These are phyloP conservation scores for Melanocharis versteri DNA, from an alignment of 2,113 vertebrate species.

Conservation along the genomic window DNA sequence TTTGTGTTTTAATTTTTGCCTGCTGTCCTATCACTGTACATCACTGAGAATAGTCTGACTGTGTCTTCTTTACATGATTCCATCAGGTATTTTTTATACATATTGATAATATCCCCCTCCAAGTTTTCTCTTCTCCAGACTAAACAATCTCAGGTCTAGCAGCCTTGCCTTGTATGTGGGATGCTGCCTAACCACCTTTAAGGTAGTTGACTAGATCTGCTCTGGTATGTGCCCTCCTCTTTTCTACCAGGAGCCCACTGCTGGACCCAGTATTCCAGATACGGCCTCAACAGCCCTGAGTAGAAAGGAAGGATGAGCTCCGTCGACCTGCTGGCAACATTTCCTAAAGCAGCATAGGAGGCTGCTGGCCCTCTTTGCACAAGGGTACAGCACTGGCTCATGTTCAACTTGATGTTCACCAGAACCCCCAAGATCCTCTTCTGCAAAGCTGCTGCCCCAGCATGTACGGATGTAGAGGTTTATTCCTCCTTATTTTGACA, in stretches of 20 bases:
- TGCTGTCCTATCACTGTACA: background rate
- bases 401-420: background rate
- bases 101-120: background rate
- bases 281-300: fast-evolving
- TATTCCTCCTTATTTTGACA: background rate
- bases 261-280: background rate
- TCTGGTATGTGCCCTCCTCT: background rate
- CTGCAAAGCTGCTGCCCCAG: background rate
- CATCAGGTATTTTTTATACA: background rate
- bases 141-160: background rate
- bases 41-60: background rate
- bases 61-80: background rate
- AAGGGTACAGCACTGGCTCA: background rate
- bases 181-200: background rate
- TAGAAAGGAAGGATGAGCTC: background rate
- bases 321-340: background rate
- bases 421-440: background rate
- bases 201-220: background rate
- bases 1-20: background rate
- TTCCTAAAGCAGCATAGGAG: background rate
- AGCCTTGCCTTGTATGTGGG: background rate
- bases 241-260: background rate
- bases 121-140: background rate
- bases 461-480: background rate
- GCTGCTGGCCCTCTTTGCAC: background rate